Evolutionary conservation across 2,113 vertebrate species (phyloP).

Genomic region (Ictalurus furcatus): DNA sequence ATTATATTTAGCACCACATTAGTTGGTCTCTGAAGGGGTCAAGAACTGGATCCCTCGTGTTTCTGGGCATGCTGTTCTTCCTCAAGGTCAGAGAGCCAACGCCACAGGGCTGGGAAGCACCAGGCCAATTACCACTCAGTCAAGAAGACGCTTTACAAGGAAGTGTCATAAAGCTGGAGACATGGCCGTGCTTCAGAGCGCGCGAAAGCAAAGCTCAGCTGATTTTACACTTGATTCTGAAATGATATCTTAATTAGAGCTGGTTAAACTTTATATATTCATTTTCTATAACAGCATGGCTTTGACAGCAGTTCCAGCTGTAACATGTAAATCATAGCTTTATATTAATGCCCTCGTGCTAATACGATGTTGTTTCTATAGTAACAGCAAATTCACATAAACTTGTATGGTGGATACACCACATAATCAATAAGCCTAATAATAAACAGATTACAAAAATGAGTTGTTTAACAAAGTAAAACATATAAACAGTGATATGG

Average conservation of each 20-base stretch:
- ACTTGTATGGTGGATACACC: neutral
- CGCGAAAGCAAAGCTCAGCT: neutral
- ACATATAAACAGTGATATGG: neutral
- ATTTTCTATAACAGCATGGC: neutral
- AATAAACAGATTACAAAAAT: neutral
- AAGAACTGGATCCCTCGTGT: neutral
- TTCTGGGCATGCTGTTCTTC: neutral
- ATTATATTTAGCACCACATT: neutral
- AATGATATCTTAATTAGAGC: neutral
- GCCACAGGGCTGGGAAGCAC: neutral
- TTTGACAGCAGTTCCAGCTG: neutral
- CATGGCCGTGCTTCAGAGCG: constrained; percentile 9
- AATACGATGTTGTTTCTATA: neutral
- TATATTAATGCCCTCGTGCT: neutral
- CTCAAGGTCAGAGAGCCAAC: constrained; percentile 24
- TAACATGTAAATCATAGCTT: neutral
- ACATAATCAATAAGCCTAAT: neutral
- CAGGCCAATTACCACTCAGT: constrained; percentile 10
- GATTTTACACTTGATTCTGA: neutral
- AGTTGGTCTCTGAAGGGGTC: neutral
- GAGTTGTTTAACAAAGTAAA: neutral
- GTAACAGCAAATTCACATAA: neutral
- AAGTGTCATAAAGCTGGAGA: constrained; percentile 1
- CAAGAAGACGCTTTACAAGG: constrained; percentile 9
- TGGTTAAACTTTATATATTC: neutral